Evolutionary conservation across 2,113 vertebrate species (phyloP).

Genomic region (Xenus cinereus): DNA sequence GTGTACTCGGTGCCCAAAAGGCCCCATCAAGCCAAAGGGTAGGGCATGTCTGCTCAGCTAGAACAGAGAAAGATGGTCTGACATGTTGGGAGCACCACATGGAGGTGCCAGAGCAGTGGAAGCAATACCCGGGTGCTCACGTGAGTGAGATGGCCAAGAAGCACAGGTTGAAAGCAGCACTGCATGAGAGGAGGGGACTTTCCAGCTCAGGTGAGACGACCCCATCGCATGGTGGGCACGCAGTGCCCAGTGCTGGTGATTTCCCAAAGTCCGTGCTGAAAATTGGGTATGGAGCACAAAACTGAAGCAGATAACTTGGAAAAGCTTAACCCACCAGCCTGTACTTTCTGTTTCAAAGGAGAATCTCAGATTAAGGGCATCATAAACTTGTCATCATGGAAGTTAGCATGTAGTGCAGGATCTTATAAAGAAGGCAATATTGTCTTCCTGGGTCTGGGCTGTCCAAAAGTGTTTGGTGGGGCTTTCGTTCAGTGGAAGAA

Average conservation of each 20-base stretch:
- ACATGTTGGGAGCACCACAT: background rate
- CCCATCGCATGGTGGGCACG: accelerated
- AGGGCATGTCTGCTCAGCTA: accelerated
- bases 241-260: background rate
- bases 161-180: accelerated
- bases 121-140: background rate
- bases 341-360: background rate
- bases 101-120: background rate
- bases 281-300: background rate
- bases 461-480: background rate
- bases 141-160: background rate
- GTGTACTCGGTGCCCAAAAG: background rate
- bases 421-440: background rate
- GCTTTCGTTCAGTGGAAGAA: background rate
- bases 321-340: background rate
- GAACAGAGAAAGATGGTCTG: background rate
- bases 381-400: background rate
- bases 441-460: background rate
- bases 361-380: background rate
- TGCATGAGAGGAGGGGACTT: background rate
- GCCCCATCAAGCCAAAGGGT: background rate
- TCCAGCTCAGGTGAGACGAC: background rate
- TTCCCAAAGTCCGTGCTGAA: background rate
- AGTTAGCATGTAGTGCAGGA: background rate
- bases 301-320: background rate